These are phyloP conservation scores for Acanthosoma haemorrhoidale DNA, from an alignment of 2,888 invertebrate species.

Conservation along the genomic window DNA sequence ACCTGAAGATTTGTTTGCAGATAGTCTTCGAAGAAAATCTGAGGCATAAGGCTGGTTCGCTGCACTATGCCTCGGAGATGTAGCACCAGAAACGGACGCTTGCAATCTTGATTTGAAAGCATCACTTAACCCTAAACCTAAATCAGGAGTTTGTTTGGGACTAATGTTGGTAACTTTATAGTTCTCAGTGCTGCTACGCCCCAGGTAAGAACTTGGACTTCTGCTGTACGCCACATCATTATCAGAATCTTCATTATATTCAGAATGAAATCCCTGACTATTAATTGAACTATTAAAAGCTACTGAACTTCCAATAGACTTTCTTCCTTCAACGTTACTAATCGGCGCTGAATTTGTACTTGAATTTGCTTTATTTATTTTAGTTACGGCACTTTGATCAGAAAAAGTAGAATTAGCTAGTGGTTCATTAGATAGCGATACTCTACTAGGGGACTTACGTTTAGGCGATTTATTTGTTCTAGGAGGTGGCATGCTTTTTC, in stretches of 20 bases:
- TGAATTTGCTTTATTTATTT: not conserved
- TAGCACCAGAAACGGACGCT: constrained; percentile 13
- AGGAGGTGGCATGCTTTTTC: constrained; percentile 36
- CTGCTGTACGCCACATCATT: not conserved
- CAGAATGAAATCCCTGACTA: not conserved
- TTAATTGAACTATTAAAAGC: not conserved
- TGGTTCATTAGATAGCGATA: not conserved
- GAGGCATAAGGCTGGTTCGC: constrained; percentile 35
- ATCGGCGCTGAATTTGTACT: not conserved
- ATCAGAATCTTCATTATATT: constrained; percentile 2
- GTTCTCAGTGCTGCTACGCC: constrained; percentile 8
- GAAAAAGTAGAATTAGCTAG: constrained; percentile 18
- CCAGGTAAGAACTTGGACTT: not conserved
- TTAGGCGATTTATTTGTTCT: constrained; percentile 25
- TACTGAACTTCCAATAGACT: not conserved
- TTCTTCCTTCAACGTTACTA: not conserved
- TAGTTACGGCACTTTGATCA: not conserved
- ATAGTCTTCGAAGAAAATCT: constrained; percentile 36
- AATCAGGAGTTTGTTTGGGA: not conserved
- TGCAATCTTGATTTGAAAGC: constrained; percentile 20
- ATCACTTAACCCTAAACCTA: constrained; percentile 17
- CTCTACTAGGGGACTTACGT: constrained; percentile 27
- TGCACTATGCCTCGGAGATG: constrained; percentile 11
- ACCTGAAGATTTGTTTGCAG: constrained; percentile 24
- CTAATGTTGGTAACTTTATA: constrained; percentile 8